Conservation (phyloP, 2,113 vertebrate species). For the Leucopternis melanops region DNA sequence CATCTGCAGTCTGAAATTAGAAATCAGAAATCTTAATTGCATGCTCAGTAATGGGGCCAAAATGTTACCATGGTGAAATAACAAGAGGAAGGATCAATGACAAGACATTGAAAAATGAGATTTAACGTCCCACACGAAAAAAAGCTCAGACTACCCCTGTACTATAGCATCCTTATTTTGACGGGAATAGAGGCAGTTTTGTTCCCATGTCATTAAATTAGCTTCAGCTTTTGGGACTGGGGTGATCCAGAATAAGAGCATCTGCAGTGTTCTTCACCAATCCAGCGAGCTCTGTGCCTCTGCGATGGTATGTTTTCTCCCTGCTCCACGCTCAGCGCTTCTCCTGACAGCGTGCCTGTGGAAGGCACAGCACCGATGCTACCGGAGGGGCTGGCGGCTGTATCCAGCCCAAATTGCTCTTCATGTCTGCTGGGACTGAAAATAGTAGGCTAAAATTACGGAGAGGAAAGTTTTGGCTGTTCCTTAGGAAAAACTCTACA, state of each 20-base stretch:
- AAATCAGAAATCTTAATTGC: conserved; percentile 50
- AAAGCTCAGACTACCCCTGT: neutral
- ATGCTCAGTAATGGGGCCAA: conserved; percentile 14
- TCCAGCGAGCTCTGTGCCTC: neutral
- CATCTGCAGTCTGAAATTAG: conserved; percentile 59
- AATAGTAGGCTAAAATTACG: neutral
- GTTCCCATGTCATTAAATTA: neutral
- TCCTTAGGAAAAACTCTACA: neutral
- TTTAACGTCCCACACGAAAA: neutral
- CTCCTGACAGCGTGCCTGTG: neutral
- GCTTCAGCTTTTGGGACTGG: neutral
- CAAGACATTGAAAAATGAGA: conserved; percentile 1
- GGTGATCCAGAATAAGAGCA: neutral
- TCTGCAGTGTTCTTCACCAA: neutral
- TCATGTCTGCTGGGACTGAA: neutral
- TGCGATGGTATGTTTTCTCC: neutral
- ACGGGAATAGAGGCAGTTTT: neutral
- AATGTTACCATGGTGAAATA: conserved; percentile 51
- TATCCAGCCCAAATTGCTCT: neutral
- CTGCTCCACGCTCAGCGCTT: neutral
- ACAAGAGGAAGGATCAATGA: conserved; percentile 5
- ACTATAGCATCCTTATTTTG: neutral
- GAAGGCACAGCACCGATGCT: neutral
- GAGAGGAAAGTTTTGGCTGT: neutral
- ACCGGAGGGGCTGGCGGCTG: neutral